Evolutionary conservation across 2,797 vertebrate genomes (phyloP).

Genomic region (Lates japonicus): DNA sequence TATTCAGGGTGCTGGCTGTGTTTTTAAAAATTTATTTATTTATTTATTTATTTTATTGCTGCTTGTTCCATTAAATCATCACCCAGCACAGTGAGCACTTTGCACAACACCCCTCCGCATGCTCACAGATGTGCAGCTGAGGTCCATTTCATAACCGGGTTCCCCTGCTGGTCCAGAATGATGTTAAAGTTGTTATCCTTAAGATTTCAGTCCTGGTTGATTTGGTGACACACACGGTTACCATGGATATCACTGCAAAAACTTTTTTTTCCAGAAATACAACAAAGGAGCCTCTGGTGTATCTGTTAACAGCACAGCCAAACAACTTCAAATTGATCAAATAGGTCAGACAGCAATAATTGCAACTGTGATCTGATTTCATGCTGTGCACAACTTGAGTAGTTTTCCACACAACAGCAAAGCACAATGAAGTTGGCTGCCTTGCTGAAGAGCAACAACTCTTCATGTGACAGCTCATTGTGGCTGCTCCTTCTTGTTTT

Average conservation of each 20-base stretch:
- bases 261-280: not conserved
- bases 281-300: not conserved
- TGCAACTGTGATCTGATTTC: conserved; percentile 10
- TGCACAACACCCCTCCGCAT: conserved; percentile 35
- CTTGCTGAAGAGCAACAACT: not conserved
- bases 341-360: not conserved
- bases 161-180: not conserved
- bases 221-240: not conserved
- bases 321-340: not conserved
- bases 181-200: not conserved
- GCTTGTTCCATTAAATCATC: conserved; percentile 54
- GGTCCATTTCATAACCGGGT: conserved; percentile 49
- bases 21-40: conserved; percentile 13
- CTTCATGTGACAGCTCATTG: not conserved
- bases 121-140: conserved; percentile 58
- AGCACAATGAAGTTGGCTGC: not conserved
- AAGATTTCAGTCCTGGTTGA: not conserved
- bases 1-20: conserved; percentile 22
- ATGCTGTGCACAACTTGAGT: not conserved
- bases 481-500: not conserved
- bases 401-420: conserved; percentile 1
- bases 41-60: conserved; percentile 5
- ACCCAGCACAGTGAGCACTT: conserved; percentile 11
- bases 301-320: not conserved
- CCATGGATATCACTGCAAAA: not conserved